Conservation (phyloP, 1,140 invertebrate species). For the Cotesia typhae region DNA sequence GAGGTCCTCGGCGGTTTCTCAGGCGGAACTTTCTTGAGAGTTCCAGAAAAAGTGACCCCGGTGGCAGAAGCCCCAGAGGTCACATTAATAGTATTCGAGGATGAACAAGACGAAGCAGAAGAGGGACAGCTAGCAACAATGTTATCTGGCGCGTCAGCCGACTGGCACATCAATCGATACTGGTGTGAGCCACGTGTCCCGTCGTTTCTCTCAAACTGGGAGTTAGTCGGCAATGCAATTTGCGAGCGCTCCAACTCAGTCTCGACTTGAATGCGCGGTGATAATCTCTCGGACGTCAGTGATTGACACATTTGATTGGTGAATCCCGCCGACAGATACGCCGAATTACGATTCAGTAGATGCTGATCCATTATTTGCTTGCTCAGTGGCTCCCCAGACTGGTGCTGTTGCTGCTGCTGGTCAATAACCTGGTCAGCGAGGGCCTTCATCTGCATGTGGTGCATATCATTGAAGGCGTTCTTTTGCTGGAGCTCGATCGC, state of each 20-base stretch:
- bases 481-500: conserved; percentile 45
- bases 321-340: conserved; percentile 38
- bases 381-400: conserved; percentile 37
- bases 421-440: conserved; percentile 46
- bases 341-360: conserved; percentile 46
- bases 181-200: conserved; percentile 50
- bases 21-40: conserved; percentile 62
- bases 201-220: conserved; percentile 58
- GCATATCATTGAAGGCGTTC: conserved; percentile 43
- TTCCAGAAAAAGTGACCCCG: conserved; percentile 53
- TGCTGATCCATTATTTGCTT: conserved; percentile 51
- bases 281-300: conserved; percentile 53
- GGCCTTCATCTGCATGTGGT: conserved; percentile 46
- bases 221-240: conserved; percentile 55
- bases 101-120: conserved; percentile 27
- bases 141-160: conserved; percentile 51
- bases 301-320: conserved; percentile 51
- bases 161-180: conserved; percentile 53
- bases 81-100: background rate
- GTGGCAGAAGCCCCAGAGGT: conserved; percentile 19
- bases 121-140: conserved; percentile 38
- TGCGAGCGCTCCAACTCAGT: conserved; percentile 53
- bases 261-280: conserved; percentile 53
- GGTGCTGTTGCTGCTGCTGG: too few relatives aligned
- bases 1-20: conserved; percentile 65